Evolutionary conservation across 2,888 invertebrate species (phyloP).

Genomic region (Nebria brevicollis): DNA sequence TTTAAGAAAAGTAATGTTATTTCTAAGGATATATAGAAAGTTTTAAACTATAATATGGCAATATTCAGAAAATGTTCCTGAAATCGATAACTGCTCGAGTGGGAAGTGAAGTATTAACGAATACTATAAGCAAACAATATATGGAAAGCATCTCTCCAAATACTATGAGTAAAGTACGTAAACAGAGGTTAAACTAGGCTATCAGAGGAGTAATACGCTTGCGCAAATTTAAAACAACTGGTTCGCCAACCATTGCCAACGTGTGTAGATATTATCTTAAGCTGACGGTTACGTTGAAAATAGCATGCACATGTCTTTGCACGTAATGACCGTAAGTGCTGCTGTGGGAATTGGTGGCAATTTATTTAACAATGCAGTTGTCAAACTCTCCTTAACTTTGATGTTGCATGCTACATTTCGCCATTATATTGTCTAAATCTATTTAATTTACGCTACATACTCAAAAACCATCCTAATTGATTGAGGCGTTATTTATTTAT

Average conservation of each 20-base stretch:
- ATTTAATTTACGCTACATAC: too few relatives aligned
- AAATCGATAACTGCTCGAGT: too few relatives aligned
- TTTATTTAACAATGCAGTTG: slow-evolving; percentile 3
- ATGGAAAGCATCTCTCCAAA: background rate
- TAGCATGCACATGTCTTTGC: slow-evolving; percentile 14
- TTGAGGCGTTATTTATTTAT: too few relatives aligned
- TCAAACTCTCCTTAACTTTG: slow-evolving; percentile 2
- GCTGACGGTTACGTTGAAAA: slow-evolving; percentile 12
- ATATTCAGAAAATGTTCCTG: background rate
- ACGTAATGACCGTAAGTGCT: slow-evolving; percentile 7
- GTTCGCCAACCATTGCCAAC: background rate
- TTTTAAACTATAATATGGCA: background rate
- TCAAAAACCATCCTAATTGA: too few relatives aligned
- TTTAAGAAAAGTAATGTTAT: background rate
- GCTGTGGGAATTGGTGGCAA: background rate
- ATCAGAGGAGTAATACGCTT: background rate
- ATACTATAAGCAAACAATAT: background rate
- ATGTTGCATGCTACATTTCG: too few relatives aligned
- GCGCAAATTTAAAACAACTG: background rate
- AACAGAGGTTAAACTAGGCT: too few relatives aligned
- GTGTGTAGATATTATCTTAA: slow-evolving; percentile 13
- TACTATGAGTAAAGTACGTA: too few relatives aligned
- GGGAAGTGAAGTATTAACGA: background rate
- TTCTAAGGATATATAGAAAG: background rate
- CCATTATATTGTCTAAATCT: too few relatives aligned